Evolutionary conservation across 2,888 invertebrate species (phyloP), one percentile per base, ranked within the genome.

Genomic region (Meganola albula): DNA sequence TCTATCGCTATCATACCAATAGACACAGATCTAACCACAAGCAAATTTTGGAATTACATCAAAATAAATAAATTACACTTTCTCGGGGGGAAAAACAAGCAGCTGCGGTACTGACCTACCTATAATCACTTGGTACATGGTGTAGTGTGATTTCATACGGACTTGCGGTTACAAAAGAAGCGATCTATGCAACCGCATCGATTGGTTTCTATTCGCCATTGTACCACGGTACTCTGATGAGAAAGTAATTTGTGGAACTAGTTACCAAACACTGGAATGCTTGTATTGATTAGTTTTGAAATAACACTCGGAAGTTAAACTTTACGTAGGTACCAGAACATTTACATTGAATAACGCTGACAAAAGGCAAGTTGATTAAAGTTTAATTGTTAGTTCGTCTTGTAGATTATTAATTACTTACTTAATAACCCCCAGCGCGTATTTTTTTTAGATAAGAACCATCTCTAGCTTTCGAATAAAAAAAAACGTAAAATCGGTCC

Each of bases 141-240:
- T 34, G 40, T 31, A 59, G 54, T 63, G 58, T 58, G 62, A 67
- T 65, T 70, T 63, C 62, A 64, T 63, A 63, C 62, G 60, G 54
- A 51, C 33, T 43, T 73, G 75, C 51, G 75, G 75, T 75, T 64
- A 61, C 65, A 68, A 70, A 69, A 72, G 71, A 72, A 70, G 69
- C 61, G 63, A 67, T 69, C 62, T 56, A 37, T 52, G 65, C 56
- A 64, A 74, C 74, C 75, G 48, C 73, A 68, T 39, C 60, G 60
- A 71, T 69, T 63, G 67, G 52, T 63, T 70, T 68, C 66, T 59
- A 68, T 63, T 63, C 57, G 48, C 53, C 49, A 58, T 40, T 7
- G 8, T 43, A 34, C 40, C 28, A 37, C 31, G 52, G 43, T 48
- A 49, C 58, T 47, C 48, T 59, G 63, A 70, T 67, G 67, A 58